Base-by-base conservation (phyloP, 2,797 vertebrate genomes). In the Danio albolineatus region DNA sequence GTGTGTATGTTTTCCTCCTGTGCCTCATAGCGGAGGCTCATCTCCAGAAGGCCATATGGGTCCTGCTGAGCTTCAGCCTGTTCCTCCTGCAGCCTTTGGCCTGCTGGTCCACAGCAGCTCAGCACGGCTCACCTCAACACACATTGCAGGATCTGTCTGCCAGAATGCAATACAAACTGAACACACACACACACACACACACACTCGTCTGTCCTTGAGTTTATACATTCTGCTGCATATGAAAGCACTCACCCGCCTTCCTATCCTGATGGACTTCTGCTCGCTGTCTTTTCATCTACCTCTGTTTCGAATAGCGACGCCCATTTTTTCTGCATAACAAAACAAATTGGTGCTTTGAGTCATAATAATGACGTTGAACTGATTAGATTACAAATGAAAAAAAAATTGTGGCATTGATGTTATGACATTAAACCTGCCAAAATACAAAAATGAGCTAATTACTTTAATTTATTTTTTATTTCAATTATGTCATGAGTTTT, bases 11-110 rank as follows among this genome's bases (percentile, higher is more conserved):
- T 36, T 62, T 49, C 80, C 70, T 82, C 82, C 70, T 82, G 76
- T 71, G 75, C 77, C 38, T 43, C 67, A 82, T 80, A 86, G 84
- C 86, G 85, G 84, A 85, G 82, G 85, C 84, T 89, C 85, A 84
- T 90, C 87, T 89, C 79, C 78, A 80, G 75, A 78, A 49, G 82
- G 88, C 93, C 94, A 94, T 94, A 93, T 94, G 93, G 93, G 80
- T 85, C 89, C 91, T 90, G 92, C 93, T 92, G 94, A 67, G 92
- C 83, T 80, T 53, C 92, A 88, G 86, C 85, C 92, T 91, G 92
- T 90, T 90, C 87, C 6, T 85, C 89, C 7, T 90, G 89, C 91
- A 90, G 91, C 88, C 87, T 86, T 76, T 85, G 82, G 83, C 81
- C 83, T 69, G 84, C 73, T 73, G 82, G 66, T 84, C 82, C 46